Conservation (phyloP, 2,888 invertebrate species). For the Caenorhabditis sp. region DNA sequence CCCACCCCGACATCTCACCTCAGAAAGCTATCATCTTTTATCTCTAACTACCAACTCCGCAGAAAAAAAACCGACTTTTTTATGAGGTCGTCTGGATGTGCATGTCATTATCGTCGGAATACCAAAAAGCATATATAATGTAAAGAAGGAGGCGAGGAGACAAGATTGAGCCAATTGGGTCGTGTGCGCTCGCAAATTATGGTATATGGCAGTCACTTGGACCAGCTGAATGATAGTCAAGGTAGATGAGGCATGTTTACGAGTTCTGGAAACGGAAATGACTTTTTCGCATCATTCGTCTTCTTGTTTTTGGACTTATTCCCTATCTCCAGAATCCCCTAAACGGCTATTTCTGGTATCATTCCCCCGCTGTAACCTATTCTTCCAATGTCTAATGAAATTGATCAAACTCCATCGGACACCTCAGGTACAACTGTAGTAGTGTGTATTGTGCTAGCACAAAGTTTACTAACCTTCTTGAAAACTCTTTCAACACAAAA, state of each 20-base stretch:
- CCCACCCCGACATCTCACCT: too few species aligned
- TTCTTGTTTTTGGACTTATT: slow-evolving; percentile 49
- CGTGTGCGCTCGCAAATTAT: slow-evolving; percentile 31
- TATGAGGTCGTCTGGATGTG: slow-evolving; percentile 42
- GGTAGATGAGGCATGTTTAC: slow-evolving; percentile 51
- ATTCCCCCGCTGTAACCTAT: background rate
- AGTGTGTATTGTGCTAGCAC: background rate
- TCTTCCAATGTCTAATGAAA: slow-evolving; percentile 5
- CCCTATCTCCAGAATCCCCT: slow-evolving; percentile 1
- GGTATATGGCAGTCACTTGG: slow-evolving; percentile 49
- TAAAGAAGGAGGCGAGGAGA: slow-evolving; percentile 34
- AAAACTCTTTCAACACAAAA: background rate
- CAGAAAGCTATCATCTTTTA: too few species aligned
- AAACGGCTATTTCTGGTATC: background rate
- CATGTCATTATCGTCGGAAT: slow-evolving; percentile 43
- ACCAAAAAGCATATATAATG: slow-evolving; percentile 35
- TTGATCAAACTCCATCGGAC: slow-evolving; percentile 3
- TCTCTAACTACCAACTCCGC: too few species aligned
- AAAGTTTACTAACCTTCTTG: background rate
- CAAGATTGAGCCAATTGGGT: slow-evolving; percentile 22
- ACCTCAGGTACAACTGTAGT: slow-evolving; percentile 13
- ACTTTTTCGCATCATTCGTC: slow-evolving; percentile 39
- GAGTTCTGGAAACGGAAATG: slow-evolving; percentile 61
- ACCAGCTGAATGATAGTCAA: slow-evolving; percentile 48
- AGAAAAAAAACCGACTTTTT: too few species aligned